Conservation (phyloP, 2,888 invertebrate genomes). For the Euclidia mi region DNA sequence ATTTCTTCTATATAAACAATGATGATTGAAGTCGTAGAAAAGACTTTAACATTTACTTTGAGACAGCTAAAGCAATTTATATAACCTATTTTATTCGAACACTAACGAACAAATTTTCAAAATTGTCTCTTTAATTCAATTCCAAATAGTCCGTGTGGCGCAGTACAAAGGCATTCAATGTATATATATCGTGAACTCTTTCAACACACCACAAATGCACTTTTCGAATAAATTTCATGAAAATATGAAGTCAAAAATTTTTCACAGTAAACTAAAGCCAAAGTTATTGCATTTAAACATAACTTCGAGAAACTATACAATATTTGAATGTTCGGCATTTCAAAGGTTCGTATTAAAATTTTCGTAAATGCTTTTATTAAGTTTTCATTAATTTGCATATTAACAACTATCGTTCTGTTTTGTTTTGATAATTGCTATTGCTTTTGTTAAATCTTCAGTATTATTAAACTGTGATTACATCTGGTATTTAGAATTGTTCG, state of each 20-base stretch:
- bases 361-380: slow-evolving; percentile 19
- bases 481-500: slow-evolving; percentile 24
- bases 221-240: slow-evolving; percentile 36
- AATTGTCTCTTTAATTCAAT: slow-evolving; percentile 25
- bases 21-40: too few relatives aligned
- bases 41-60: too few relatives aligned
- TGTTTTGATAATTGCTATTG: slow-evolving; percentile 14
- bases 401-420: slow-evolving; percentile 9
- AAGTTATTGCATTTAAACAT: slow-evolving; percentile 34
- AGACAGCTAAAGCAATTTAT: neutral
- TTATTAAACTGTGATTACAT: slow-evolving; percentile 37
- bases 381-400: slow-evolving; percentile 28
- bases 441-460: slow-evolving; percentile 23
- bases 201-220: slow-evolving; percentile 23
- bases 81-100: neutral
- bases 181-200: slow-evolving; percentile 26
- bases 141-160: slow-evolving; percentile 16
- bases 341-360: slow-evolving; percentile 20
- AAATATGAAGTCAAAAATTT: slow-evolving; percentile 38
- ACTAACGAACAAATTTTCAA: neutral
- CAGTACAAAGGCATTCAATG: slow-evolving; percentile 30
- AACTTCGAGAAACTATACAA: slow-evolving; percentile 29
- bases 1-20: too few relatives aligned
- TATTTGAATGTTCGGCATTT: slow-evolving; percentile 31
- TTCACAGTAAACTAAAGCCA: slow-evolving; percentile 21